phyloP scores from a whole-genome alignment of 2,888 invertebrate genomes.

The Hirtodrosophila confusa region DNA sequence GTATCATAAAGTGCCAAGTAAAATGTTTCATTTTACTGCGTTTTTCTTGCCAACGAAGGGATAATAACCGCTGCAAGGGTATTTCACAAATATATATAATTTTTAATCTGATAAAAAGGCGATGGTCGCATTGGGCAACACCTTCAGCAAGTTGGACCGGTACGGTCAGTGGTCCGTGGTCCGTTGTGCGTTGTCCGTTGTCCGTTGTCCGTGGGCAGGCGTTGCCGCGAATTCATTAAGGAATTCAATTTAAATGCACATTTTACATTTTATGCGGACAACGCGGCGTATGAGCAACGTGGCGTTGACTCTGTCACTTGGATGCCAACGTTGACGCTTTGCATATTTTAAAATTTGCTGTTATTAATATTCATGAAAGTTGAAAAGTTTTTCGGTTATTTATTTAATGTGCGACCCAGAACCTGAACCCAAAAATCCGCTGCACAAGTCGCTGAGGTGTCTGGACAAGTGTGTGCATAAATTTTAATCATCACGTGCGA shows the following conservation, averaged over 20 bases:
- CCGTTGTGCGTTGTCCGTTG: not conserved
- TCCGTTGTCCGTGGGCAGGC: conserved; percentile 24
- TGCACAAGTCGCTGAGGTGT: conserved; percentile 26
- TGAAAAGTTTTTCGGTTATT: conserved; percentile 76
- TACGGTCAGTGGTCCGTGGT: conserved; percentile 35
- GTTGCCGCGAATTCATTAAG: conserved; percentile 71
- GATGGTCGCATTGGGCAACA: conserved; percentile 52
- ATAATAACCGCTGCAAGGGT: conserved; percentile 1
- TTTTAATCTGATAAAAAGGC: conserved; percentile 61
- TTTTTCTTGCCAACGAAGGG: not conserved
- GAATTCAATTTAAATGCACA: conserved; percentile 77
- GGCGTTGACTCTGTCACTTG: conserved; percentile 53
- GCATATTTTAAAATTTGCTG: conserved; percentile 57
- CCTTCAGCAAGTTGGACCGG: conserved; percentile 29
- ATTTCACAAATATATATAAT: conserved; percentile 35
- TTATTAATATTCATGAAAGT: conserved; percentile 79
- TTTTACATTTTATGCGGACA: conserved; percentile 60
- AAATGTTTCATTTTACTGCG: too few relatives aligned
- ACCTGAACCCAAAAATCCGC: conserved; percentile 5
- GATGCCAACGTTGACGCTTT: conserved; percentile 44
- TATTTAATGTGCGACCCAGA: conserved; percentile 64
- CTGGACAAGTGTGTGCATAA: conserved; percentile 50
- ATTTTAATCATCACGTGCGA: conserved; percentile 55
- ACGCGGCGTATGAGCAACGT: conserved; percentile 58
- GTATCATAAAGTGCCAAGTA: too few relatives aligned